phyloP scores from a whole-genome alignment of 2,797 vertebrate genomes.

The Aeoliscus strigatus region DNA sequence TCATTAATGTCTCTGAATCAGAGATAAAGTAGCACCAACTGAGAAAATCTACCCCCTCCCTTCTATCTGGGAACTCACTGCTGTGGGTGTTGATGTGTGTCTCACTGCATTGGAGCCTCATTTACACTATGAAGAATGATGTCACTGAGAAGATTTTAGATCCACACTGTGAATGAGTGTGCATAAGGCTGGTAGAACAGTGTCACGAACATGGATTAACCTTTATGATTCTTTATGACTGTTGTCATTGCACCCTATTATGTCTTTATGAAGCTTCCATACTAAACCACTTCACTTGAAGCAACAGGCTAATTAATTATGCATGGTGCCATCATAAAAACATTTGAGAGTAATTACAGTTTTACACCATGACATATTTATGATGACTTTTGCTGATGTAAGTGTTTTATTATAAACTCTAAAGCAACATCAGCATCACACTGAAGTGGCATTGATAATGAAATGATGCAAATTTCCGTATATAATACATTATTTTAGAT shows the following conservation, averaged over 20 bases:
- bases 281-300: slow-evolving; percentile 10
- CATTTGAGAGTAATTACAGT: slow-evolving; percentile 20
- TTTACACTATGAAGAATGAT: too few relatives aligned
- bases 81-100: slow-evolving; percentile 35
- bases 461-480: too few relatives aligned
- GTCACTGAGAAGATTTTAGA: too few relatives aligned
- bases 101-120: slow-evolving; percentile 21
- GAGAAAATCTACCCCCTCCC: slow-evolving; percentile 1
- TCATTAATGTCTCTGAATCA: slow-evolving; percentile 32
- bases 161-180: background rate
- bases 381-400: slow-evolving; percentile 11
- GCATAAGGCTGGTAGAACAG: background rate
- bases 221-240: slow-evolving; percentile 17
- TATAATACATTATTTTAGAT: too few relatives aligned
- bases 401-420: slow-evolving; percentile 14
- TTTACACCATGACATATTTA: slow-evolving; percentile 17
- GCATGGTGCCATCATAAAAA: slow-evolving; percentile 15
- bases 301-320: slow-evolving; percentile 24
- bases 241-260: slow-evolving; percentile 8
- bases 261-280: slow-evolving; percentile 10
- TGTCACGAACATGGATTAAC: slow-evolving; percentile 9
- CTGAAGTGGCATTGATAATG: background rate
- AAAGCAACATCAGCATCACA: background rate
- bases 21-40: slow-evolving; percentile 24
- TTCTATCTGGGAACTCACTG: too few relatives aligned